Evolutionary conservation across 2,797 vertebrate species (phyloP), one percentile per base, ranked within the genome.

Genomic region (Argentina silus): DNA sequence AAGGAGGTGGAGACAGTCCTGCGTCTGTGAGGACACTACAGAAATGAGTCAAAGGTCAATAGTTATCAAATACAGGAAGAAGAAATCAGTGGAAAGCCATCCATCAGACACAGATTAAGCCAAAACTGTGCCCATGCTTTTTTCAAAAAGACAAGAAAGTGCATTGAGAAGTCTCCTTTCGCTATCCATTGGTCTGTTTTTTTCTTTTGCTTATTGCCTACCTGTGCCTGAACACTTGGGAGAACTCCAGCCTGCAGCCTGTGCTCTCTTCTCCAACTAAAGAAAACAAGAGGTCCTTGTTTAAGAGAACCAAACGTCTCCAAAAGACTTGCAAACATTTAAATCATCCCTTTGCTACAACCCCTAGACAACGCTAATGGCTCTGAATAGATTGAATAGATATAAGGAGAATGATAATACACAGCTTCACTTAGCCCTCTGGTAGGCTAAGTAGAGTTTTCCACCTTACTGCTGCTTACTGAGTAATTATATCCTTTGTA

Each of bases 251-350:
- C 93, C 92, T 36, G 80, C 76, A 9, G 50, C 72, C 53, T 89
- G 67, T 0, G 91, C 92, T 87, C 95, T 86, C 84, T 88, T 95
- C 70, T 90, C 69, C 72, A 95, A 86, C 95, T 95, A 83, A 69
- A 81, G 0, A 56, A 36, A 61, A 61, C 23, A 42, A 10, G 12
- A 6, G 7, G 36, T 12, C 10, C 6, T 9, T 27, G 27, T n/a
- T 2, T 36, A 36, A 36, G 27, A 36, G 27, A 4, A 36, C 27
- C 27, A 36, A 36, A 36, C 27, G 2, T 2, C 2, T 2, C 27
- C 27, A 36, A 36, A 36, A 36, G 27, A 36, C 27, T 36, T 36
- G 4, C 1, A 36, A 36, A 2, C 27, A 36, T 36, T 36, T 36
- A 36, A 36, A 36, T 36, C 27, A 36, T n/a, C n/a, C n/a, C n/a